A percentile compares a stretch with the other conserved stretches of the same genome.
phyloP scores from a whole-genome alignment of 2,797 vertebrate genomes.

The Eutrigla gurnardus region DNA sequence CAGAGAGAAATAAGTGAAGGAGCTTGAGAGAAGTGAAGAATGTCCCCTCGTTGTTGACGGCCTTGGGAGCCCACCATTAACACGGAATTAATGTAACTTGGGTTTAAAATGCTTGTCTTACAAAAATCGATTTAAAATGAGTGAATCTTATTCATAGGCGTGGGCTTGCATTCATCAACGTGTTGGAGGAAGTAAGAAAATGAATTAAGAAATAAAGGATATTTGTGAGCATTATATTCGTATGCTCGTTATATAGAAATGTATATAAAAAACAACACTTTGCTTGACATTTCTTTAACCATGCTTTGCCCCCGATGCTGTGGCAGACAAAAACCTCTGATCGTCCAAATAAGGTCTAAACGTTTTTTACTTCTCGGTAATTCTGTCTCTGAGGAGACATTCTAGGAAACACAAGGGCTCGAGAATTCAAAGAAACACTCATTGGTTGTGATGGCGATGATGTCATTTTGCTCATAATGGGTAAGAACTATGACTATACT shows the following conservation, averaged over 20 bases:
- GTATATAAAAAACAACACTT: too few relatives aligned
- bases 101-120: neutral
- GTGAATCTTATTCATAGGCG: neutral
- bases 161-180: neutral
- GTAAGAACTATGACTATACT: neutral
- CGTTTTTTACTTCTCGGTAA: neutral
- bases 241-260: too few relatives aligned
- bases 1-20: slow-evolving; percentile 24
- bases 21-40: slow-evolving; percentile 6
- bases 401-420: neutral
- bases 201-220: neutral
- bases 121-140: neutral
- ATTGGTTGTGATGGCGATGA: neutral
- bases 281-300: neutral
- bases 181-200: neutral
- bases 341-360: neutral
- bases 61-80: slow-evolving; percentile 16
- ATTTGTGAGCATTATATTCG: neutral
- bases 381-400: neutral
- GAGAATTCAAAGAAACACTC: neutral
- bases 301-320: neutral
- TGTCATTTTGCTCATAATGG: neutral
- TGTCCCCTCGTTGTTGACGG: slow-evolving; percentile 14
- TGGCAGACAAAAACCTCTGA: neutral
- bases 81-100: slow-evolving; percentile 20